Base-by-base conservation (phyloP, 2,113 vertebrate species). In the Apeltes quadracus region DNA sequence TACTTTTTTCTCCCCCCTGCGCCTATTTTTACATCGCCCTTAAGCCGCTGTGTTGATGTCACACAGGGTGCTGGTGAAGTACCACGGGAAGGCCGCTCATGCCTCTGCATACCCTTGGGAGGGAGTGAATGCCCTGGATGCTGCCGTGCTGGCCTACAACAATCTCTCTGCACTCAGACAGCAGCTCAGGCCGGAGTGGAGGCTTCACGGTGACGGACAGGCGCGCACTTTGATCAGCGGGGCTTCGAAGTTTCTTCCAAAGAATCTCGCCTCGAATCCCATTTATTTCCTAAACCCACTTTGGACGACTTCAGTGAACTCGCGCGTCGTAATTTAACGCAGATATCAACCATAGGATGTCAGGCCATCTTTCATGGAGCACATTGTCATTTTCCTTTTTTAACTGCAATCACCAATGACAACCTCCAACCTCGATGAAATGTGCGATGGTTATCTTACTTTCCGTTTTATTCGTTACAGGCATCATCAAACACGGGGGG, bases 71-170 rank as follows among this genome's bases (percentile, higher is more conserved):
- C 92, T 88, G 71, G 96, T 97, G 88, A 97, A 95, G 90, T 97
- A 95, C 92, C 93, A 92, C 76, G 95, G 96, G 84, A 96, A 94
- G 87, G 92, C 95, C 5, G 94, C 94, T 84, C 96, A 97, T 75
- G 95, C 95, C 57, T 93, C 95, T 75, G 94, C 95, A 11, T 95
- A 95, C 81, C 96, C 96, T 18, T 96, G 96, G 95, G 94, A 96
- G 90, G 96, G 96, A 79, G 82, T 97, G 53, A 97, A 97, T 69
- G 95, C 96, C 36, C 91, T 97, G 90, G 96, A 97, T 87, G 96
- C 96, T 67, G 96, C 96, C 25, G 94, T 97, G 75, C 92, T 97
- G 57, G 95, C 96, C 25, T 97, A 97, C 85, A 96, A 92, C 93
- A 96, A 95, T 84, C 72, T 97, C 75, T 96, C 96, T 81, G 88